Evolutionary conservation across 2,797 vertebrate genomes (phyloP), one percentile per base, ranked within the genome.

Genomic region (Gadopsis marmoratus): DNA sequence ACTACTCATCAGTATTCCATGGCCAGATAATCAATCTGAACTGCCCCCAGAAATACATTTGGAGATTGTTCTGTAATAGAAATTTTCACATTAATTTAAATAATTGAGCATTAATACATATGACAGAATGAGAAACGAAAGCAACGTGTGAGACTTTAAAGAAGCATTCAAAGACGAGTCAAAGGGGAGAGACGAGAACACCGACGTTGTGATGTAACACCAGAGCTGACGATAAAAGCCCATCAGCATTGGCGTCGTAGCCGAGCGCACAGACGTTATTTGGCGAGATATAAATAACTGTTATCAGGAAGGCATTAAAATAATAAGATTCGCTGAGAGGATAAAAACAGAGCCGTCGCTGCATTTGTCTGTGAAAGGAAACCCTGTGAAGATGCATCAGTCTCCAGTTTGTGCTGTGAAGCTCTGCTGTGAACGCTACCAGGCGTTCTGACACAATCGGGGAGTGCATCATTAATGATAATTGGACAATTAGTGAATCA

Each of bases 401-500:
- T 29, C 11, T 23, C 53, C 2, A 31, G 64, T 71, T 64, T 53
- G 14, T 65, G 76, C 59, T 64, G 14, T 17, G 23, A 16, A 43
- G 56, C 60, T 61, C 9, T 0, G 1, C 67, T 48, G 13, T 26
- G 70, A 53, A 43, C 1, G 10, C 59, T 9, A n/a, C 72, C 61
- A 7, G 63, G 41, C 65, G 4, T 50, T 33, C 7, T 12, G 54
- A 47, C 35, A 16, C 35, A 77, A 77, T 77, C 79, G 76, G 33
- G 21, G 35, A 54, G 53, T 2, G 61, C 35, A 1, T 86, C 80
- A 54, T 78, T 78, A 67, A 67, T 70, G 43, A 70, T 70, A 73
- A 84, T 76, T 72, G 67, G 66, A 43, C 50, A 79, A 77, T 86
- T 75, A 82, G 59, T 4, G 59, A 61, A 3, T 78, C 59, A 66